Evolutionary conservation across 2,113 vertebrate genomes (phyloP).

Genomic region (Amblyopsis rosae): DNA sequence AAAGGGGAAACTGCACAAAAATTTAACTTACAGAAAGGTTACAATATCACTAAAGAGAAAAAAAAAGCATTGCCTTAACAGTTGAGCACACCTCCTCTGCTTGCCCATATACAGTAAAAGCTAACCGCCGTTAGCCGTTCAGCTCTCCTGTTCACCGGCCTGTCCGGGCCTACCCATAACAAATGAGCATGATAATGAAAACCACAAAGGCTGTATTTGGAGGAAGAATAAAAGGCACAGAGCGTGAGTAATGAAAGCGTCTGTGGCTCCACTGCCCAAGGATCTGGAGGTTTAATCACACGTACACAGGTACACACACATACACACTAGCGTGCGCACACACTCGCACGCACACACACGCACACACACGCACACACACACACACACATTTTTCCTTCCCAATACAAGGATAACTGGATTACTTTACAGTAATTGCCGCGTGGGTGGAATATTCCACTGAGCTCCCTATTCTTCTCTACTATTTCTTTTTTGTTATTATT

Average conservation of each 20-base stretch:
- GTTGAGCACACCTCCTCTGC: background rate
- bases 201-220: conserved; percentile 50
- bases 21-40: no score
- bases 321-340: conserved; percentile 7
- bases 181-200: conserved; percentile 68
- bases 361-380: conserved; percentile 12
- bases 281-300: conserved; percentile 53
- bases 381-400: conserved; percentile 8
- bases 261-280: conserved; percentile 52
- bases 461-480: background rate
- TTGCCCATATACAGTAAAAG: no score
- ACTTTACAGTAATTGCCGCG: background rate
- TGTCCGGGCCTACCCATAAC: conserved; percentile 52
- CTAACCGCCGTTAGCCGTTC: background rate
- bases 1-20: no score
- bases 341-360: background rate
- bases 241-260: conserved; percentile 61
- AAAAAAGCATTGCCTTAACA: background rate
- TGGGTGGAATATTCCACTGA: background rate
- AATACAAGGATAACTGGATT: background rate
- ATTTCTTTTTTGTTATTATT: conserved; percentile 3
- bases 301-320: conserved; percentile 25
- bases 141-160: conserved; percentile 17
- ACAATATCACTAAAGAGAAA: no score
- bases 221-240: conserved; percentile 54